Evolutionary conservation across 2,888 invertebrate genomes (phyloP).

Genomic region (Dioctria linearis): DNA sequence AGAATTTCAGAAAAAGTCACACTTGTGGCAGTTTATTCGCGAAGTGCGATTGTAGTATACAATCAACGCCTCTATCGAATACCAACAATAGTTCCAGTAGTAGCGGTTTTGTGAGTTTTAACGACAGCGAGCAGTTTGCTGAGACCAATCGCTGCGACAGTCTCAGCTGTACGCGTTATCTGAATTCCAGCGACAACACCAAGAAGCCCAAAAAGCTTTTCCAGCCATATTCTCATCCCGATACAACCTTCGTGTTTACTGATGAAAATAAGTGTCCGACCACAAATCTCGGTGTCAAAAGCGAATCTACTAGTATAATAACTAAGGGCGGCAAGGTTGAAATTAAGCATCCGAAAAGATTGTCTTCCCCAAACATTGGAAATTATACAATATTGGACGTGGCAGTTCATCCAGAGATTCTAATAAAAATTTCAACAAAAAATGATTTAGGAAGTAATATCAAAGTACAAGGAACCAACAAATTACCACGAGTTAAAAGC

Average conservation of each 20-base stretch:
- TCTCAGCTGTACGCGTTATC: neutral
- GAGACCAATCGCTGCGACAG: conserved; percentile 51
- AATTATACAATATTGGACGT: conserved; percentile 64
- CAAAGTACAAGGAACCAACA: neutral
- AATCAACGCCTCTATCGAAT: conserved; percentile 46
- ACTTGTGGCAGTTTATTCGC: conserved; percentile 68
- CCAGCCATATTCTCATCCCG: conserved; percentile 66
- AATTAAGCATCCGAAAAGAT: conserved; percentile 64
- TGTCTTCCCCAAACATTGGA: conserved; percentile 65
- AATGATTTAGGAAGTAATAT: neutral
- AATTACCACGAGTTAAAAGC: conserved; percentile 9
- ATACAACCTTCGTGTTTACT: conserved; percentile 66
- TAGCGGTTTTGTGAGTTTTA: neutral
- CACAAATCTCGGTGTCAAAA: neutral
- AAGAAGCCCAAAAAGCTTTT: conserved; percentile 62
- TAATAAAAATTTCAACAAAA: conserved; percentile 63
- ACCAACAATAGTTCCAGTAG: conserved; percentile 52
- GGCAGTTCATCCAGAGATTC: conserved; percentile 66
- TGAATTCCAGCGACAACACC: conserved; percentile 20
- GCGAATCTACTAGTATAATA: conserved; percentile 60
- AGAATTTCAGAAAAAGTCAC: conserved; percentile 66
- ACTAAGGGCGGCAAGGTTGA: conserved; percentile 63
- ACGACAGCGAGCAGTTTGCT: conserved; percentile 47
- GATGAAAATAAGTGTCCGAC: conserved; percentile 65
- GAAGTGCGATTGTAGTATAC: conserved; percentile 65